Percentiles rank a stretch among this genome's conserved stretches.
Evolutionary conservation across 2,113 vertebrate species (phyloP).

Genomic region (Megalops atlanticus): DNA sequence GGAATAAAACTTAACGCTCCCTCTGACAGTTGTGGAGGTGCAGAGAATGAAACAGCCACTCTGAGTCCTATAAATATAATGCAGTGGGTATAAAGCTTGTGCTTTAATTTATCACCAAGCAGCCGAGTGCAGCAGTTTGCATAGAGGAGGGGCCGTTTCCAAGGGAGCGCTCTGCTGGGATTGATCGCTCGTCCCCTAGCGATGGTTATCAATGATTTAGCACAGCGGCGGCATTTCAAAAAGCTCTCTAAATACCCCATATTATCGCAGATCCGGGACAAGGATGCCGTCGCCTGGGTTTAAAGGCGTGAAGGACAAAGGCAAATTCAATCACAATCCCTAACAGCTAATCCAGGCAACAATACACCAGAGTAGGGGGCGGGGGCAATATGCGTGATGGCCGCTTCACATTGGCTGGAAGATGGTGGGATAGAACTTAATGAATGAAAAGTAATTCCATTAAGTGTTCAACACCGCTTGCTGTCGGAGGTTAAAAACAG

Average conservation of each 20-base stretch:
- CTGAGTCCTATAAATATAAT: neutral
- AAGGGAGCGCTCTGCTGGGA: neutral
- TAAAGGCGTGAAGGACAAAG: constrained; percentile 41
- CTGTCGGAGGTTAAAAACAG: neutral
- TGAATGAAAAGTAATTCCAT: constrained; percentile 34
- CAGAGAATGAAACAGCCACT: too few relatives aligned
- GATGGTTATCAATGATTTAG: constrained; percentile 1
- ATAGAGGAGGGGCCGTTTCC: too few relatives aligned
- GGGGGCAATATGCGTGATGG: constrained; percentile 24
- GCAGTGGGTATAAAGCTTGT: too few relatives aligned
- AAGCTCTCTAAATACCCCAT: neutral
- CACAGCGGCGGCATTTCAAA: neutral
- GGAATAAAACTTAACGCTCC: neutral
- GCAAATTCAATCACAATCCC: constrained; percentile 34
- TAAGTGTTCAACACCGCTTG: constrained; percentile 24
- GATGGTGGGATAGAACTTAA: constrained; percentile 9
- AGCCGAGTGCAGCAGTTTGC: neutral
- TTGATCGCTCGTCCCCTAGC: neutral
- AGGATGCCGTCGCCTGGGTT: neutral
- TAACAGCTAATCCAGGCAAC: constrained; percentile 35
- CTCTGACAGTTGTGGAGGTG: too few relatives aligned
- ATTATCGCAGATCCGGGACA: neutral
- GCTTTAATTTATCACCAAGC: too few relatives aligned
- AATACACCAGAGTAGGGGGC: constrained; percentile 34
- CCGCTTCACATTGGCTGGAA: neutral